These are phyloP conservation scores for Danio tinwini DNA, from an alignment of 2,797 vertebrate genomes.

Conservation along the genomic window DNA sequence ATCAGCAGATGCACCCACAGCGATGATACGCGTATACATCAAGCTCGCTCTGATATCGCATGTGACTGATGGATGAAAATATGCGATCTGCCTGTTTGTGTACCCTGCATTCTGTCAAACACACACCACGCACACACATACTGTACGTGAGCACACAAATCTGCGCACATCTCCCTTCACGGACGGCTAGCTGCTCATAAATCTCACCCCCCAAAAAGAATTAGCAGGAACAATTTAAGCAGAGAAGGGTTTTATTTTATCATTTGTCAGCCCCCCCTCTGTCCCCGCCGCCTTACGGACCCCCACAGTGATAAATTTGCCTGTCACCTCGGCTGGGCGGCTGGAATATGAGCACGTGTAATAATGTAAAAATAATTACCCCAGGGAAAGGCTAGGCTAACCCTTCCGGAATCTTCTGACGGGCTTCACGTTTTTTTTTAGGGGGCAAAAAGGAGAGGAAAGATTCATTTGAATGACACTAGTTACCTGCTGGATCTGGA, in stretches of 20 bases:
- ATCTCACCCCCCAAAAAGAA: slow-evolving; percentile 79
- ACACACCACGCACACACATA: slow-evolving; percentile 63
- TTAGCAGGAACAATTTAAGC: slow-evolving; percentile 88
- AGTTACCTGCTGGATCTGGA: slow-evolving; percentile 69
- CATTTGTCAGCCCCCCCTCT: slow-evolving; percentile 79
- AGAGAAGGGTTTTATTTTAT: slow-evolving; percentile 85
- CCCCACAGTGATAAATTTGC: slow-evolving; percentile 84
- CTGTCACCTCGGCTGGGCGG: slow-evolving; percentile 82
- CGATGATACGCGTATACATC: slow-evolving; percentile 45
- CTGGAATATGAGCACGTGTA: slow-evolving; percentile 85
- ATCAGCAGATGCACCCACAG: slow-evolving; percentile 17
- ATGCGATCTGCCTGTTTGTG: slow-evolving; percentile 72
- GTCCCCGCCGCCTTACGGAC: slow-evolving; percentile 70
- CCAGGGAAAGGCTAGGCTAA: slow-evolving; percentile 76
- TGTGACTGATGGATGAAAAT: slow-evolving; percentile 69
- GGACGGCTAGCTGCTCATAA: slow-evolving; percentile 81
- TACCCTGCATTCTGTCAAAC: slow-evolving; percentile 56
- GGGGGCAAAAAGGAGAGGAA: slow-evolving; percentile 21
- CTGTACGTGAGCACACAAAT: slow-evolving; percentile 42
- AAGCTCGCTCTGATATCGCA: slow-evolving; percentile 58
- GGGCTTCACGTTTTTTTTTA: slow-evolving; percentile 51
- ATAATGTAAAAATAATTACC: slow-evolving; percentile 90
- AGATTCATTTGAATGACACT: slow-evolving; percentile 78
- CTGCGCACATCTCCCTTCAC: slow-evolving; percentile 67
- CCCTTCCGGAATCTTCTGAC: slow-evolving; percentile 60